Conservation (phyloP, 1,140 invertebrate genomes). For the Melipona quadrifasciata region DNA sequence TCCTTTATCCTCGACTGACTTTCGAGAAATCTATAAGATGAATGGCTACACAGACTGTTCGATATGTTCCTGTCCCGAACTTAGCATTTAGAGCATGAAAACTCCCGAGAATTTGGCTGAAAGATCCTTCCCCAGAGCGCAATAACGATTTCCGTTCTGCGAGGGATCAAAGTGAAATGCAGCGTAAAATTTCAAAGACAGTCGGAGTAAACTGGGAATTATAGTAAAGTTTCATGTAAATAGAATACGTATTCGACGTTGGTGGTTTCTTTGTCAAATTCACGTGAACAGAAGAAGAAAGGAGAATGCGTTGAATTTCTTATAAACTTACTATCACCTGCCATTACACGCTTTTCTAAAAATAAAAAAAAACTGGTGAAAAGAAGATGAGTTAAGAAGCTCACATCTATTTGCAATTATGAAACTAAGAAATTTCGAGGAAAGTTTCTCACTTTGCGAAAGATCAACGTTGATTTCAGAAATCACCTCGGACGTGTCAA, state of each 20-base stretch:
- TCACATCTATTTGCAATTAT: too few species aligned
- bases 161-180: neutral
- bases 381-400: too few species aligned
- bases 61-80: neutral
- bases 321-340: too few species aligned
- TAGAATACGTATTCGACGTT: neutral
- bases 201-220: neutral
- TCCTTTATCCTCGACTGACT: neutral
- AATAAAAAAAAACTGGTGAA: too few species aligned
- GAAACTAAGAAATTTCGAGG: too few species aligned
- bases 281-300: too few species aligned
- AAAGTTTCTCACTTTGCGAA: too few species aligned
- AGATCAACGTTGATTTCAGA: too few species aligned
- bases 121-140: too few species aligned
- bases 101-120: neutral
- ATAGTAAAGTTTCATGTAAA: neutral
- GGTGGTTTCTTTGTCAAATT: too few species aligned
- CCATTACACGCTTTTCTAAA: too few species aligned
- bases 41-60: neutral
- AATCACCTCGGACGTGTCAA: neutral
- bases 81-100: constrained; percentile 14
- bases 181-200: neutral
- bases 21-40: constrained; percentile 18
- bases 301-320: too few species aligned
- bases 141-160: neutral